phyloP scores from a whole-genome alignment of 2,113 vertebrate species.

The Alouatta palliata region DNA sequence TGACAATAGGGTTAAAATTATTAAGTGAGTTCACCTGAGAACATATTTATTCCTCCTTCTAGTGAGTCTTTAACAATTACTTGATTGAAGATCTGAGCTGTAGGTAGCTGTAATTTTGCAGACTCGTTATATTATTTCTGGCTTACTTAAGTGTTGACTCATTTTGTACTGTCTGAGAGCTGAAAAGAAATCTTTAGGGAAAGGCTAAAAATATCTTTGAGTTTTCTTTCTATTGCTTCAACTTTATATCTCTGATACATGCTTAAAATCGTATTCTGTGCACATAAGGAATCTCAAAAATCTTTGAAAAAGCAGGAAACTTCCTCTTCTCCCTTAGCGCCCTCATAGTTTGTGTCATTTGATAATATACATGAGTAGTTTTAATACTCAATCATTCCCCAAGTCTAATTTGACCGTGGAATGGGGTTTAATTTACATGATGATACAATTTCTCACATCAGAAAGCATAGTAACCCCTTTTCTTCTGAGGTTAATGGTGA shows the following conservation, averaged over 20 bases:
- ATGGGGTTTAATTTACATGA: slow-evolving; percentile 85
- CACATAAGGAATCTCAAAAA: neutral
- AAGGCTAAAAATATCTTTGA: slow-evolving; percentile 74
- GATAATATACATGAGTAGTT: slow-evolving; percentile 82
- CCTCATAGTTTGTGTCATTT: slow-evolving; percentile 73
- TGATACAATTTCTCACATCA: slow-evolving; percentile 86
- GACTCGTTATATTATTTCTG: slow-evolving; percentile 68
- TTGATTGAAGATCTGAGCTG: slow-evolving; percentile 71
- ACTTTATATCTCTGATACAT: slow-evolving; percentile 62
- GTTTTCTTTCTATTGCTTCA: slow-evolving; percentile 67
- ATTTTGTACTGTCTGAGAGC: slow-evolving; percentile 70
- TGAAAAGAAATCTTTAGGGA: slow-evolving; percentile 63
- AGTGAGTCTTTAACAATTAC: slow-evolving; percentile 71
- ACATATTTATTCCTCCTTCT: slow-evolving; percentile 63
- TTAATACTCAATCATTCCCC: slow-evolving; percentile 82
- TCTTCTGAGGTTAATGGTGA: slow-evolving; percentile 86
- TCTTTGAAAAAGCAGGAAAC: slow-evolving; percentile 52
- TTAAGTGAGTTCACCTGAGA: slow-evolving; percentile 60
- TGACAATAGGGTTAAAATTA: slow-evolving; percentile 67
- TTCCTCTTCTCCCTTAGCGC: slow-evolving; percentile 39
- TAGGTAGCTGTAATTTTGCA: slow-evolving; percentile 67
- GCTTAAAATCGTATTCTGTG: slow-evolving; percentile 54
- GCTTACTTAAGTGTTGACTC: slow-evolving; percentile 69
- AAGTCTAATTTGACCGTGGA: slow-evolving; percentile 86
- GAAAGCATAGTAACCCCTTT: slow-evolving; percentile 84